Conservation (phyloP, 2,113 vertebrate species). For the Carettochelys insculpta region DNA sequence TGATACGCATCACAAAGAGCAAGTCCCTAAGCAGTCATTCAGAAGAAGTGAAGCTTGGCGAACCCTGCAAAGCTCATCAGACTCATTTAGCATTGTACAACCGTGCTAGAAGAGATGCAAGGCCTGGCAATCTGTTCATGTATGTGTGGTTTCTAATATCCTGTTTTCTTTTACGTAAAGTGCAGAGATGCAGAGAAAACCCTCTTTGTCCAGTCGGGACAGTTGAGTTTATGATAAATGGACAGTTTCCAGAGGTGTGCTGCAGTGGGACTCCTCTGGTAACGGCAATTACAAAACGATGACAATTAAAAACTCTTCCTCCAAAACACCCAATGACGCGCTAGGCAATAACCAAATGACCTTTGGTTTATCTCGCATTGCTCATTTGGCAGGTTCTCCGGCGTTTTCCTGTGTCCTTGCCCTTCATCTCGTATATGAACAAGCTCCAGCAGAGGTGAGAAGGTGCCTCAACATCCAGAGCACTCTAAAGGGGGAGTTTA, state of each 20-base stretch:
- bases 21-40: neutral
- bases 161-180: neutral
- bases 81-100: neutral
- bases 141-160: neutral
- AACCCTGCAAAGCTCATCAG: neutral
- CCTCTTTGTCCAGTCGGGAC: neutral
- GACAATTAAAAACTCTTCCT: neutral
- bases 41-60: neutral
- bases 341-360: accelerated
- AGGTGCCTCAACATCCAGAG: neutral
- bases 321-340: neutral
- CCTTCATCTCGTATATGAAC: neutral
- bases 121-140: neutral
- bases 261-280: neutral
- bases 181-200: neutral
- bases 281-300: neutral
- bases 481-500: neutral
- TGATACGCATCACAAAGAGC: accelerated
- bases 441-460: neutral
- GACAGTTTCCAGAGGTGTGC: neutral
- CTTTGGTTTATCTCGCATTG: neutral
- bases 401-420: neutral
- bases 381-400: neutral
- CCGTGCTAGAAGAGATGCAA: neutral
- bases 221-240: neutral